Evolutionary conservation across 2,888 invertebrate species (phyloP), one percentile per base, ranked within the genome.

Genomic region (Germaria angustata): DNA sequence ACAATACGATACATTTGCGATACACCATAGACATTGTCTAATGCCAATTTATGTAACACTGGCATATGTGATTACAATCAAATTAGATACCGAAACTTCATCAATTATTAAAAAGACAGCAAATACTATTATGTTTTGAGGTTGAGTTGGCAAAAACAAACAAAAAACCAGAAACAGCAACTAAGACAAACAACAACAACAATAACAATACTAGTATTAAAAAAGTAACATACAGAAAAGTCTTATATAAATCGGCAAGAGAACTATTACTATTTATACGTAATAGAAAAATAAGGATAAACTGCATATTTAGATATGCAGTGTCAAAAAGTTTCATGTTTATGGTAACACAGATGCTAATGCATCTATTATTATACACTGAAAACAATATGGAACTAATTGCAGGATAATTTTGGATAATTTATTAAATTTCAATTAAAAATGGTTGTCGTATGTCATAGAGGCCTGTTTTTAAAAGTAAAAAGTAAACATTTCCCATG

Each of bases 71-170:
- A 85, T 85, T 85, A 85, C 84, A 85, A 85, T 85, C 85, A 84
- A 85, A 85, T 85, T 84, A 85, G 85, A 85, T 84, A 83, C 85
- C 84, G 83, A 72, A 84, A 85, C 85, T 85, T 81, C 84, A 85
- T 85, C 84, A 84, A 84, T 85, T 84, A 79, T 84, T 80, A 76
- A 82, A 82, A 79, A 75, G 82, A 82, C 82, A 82, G 82, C 82
- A 79, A 82, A 79, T 82, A 65, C 79, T 79, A 82, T 79, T 82
- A 82, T 79, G 82, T 78, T 75, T 65, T 75, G 79, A 72, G 79
- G 72, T 79, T 79, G 57, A 53, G 44, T 34, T 41, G 20, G n/a
- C 24, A 17, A 55, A 59, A 24, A 39, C 4, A 55, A 44, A 7
- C 34, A 46, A 71, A 24, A 24, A 15, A 20, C n/a, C 32, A 11